Base-by-base conservation (phyloP, 2,113 vertebrate species). In the Tor tambroides region DNA sequence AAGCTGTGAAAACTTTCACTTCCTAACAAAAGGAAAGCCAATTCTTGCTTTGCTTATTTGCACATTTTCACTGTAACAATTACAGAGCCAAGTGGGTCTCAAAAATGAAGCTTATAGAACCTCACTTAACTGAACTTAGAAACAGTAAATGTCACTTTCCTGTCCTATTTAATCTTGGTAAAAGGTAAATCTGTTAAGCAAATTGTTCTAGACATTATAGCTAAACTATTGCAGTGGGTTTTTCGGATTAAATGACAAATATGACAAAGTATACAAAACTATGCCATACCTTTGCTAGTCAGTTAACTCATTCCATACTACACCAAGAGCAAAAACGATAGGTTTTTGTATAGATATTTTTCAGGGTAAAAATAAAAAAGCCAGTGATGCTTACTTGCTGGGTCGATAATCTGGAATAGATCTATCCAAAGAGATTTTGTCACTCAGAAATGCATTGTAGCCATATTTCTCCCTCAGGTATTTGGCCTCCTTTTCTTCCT, bases 381-480 rank as follows among this genome's bases (percentile, higher is more conserved):
- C 12, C 74, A 28, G 10, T 76, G 19, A 21, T 56, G 96, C 98
- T 96, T 89, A 99, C 98, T 97, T 98, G 94, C 94, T 96, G 11
- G 98, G 98, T n/a, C 98, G 97, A 92, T 97, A 96, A 92, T 99
- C 98, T 1, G 98, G 98, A 89, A 99, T 97, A 93, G 95, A 96
- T n/a, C 98, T 96, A 85, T 99, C 98, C 96, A 99, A 94, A 80
- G 98, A 99, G 88, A 99, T 98, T 87, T 96, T 96, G 93, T 99
- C 97, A 85, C 98, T 99, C 93, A 99, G 97, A 95, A 97, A 99
- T 89, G 98, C 97, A 89, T 99, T 98, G 95, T 99, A 99, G 93
- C 98, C 98, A 0, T 99, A 99, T 87, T 98, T 99, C 88, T 99
- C 97, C 26, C 96, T 96, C 17, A 97, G 94, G 26, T 95, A 94